Percentiles rank a stretch among this genome's conserved stretches.
Evolutionary conservation across 2,888 invertebrate genomes (phyloP).

Genomic region (Limnephilus rhombicus): DNA sequence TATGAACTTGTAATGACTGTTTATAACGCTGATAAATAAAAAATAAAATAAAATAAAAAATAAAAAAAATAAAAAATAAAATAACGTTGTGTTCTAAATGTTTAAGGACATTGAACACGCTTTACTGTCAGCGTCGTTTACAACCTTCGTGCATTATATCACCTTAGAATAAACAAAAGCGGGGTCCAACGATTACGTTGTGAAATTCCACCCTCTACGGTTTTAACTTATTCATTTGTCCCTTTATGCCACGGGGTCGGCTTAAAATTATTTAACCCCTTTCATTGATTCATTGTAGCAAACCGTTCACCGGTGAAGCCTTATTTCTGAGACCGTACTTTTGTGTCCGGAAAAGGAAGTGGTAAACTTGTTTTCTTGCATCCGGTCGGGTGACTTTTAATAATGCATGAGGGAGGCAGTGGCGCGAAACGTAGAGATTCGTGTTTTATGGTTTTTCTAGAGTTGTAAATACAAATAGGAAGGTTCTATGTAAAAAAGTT

Average conservation of each 20-base stretch:
- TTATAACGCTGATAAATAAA: too few species aligned
- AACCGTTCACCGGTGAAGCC: not conserved
- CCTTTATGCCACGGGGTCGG: constrained; percentile 6
- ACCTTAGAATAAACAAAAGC: constrained; percentile 2
- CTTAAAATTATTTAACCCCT: constrained; percentile 16
- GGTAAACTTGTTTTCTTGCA: not conserved
- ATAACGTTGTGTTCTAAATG: not conserved
- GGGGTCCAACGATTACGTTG: not conserved
- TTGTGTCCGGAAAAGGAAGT: not conserved
- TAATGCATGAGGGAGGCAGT: not conserved
- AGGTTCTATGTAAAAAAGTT: too few species aligned
- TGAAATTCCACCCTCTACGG: not conserved
- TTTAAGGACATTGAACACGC: not conserved
- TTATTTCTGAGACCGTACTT: not conserved
- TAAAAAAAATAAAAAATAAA: not conserved
- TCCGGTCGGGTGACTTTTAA: not conserved
- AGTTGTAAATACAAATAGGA: too few species aligned
- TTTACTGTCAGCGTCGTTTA: not conserved
- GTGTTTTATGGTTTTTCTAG: not conserved
- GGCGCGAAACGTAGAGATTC: not conserved
- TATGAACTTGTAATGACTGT: too few species aligned
- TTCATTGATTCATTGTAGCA: not conserved
- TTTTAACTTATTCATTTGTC: constrained; percentile 23
- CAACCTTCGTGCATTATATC: not conserved
- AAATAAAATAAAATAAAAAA: too few species aligned